Evolutionary conservation across 2,797 vertebrate species (phyloP).

Genomic region (Pteropus rufus): DNA sequence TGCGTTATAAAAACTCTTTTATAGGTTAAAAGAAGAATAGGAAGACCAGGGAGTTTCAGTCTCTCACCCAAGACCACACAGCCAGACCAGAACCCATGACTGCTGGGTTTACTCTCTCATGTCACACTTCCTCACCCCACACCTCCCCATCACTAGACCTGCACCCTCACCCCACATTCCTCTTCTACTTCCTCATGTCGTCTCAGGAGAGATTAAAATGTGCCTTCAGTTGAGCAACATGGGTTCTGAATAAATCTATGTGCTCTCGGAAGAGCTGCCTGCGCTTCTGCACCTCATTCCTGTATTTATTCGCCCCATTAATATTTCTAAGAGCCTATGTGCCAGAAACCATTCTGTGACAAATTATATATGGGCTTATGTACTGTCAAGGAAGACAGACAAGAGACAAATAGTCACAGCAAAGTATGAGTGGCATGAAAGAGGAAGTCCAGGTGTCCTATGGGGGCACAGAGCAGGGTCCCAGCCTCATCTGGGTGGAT

Average conservation of each 20-base stretch:
- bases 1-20: neutral
- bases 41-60: neutral
- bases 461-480: neutral
- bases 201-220: neutral
- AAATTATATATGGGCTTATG: neutral
- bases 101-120: neutral
- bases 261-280: neutral
- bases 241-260: neutral
- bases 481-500: neutral
- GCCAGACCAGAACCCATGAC: neutral
- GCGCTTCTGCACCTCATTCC: neutral
- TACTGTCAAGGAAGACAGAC: neutral
- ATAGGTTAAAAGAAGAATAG: neutral
- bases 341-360: neutral
- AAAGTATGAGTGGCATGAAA: neutral
- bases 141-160: neutral
- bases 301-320: neutral
- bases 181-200: neutral
- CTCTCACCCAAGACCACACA: neutral
- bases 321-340: neutral
- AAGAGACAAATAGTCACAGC: neutral
- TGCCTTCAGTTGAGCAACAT: neutral
- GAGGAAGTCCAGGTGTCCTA: neutral
- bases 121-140: neutral
- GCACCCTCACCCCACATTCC: accelerated